phyloP scores from a whole-genome alignment of 1,140 invertebrate genomes.

The Apis cerana region DNA sequence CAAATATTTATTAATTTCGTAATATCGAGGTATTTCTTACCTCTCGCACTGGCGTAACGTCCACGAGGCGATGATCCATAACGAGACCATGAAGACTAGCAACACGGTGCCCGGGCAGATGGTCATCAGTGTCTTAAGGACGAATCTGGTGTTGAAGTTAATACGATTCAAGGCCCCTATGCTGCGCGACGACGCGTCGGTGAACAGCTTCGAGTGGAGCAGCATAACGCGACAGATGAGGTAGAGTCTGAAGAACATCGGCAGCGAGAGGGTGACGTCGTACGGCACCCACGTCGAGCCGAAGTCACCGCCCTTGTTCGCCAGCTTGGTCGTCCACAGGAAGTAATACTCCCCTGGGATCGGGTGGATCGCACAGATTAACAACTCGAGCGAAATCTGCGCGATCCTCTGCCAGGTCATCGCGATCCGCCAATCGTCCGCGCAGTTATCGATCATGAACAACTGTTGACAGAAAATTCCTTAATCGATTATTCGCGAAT shows the following conservation, averaged over 20 bases:
- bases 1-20: no score
- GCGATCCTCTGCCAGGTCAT: slow-evolving; percentile 98
- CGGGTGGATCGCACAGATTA: slow-evolving; percentile 98
- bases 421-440: slow-evolving; percentile 99
- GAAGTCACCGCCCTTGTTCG: slow-evolving; percentile 93
- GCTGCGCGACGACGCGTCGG: slow-evolving; percentile 96
- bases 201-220: slow-evolving; percentile 99
- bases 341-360: slow-evolving; percentile 98
- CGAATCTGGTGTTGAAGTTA: slow-evolving; percentile 99
- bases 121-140: slow-evolving; percentile 99
- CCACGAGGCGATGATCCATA: slow-evolving; percentile 99
- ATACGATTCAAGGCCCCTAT: slow-evolving; percentile 99
- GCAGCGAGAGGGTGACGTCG: slow-evolving; percentile 97
- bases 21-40: slow-evolving; percentile 82
- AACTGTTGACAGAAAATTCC: slow-evolving; percentile 83
- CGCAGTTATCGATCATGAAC: slow-evolving; percentile 99
- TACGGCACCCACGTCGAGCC: slow-evolving; percentile 93
- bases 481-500: no score
- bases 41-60: slow-evolving; percentile 99
- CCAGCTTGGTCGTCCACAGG: slow-evolving; percentile 96
- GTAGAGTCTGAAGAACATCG: slow-evolving; percentile 99
- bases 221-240: slow-evolving; percentile 99
- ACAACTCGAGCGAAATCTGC: slow-evolving; percentile 95
- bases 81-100: slow-evolving; percentile 98
- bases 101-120: slow-evolving; percentile 99